These are phyloP conservation scores for Coremacera marginata DNA, from an alignment of 2,888 invertebrate species.

Conservation along the genomic window DNA sequence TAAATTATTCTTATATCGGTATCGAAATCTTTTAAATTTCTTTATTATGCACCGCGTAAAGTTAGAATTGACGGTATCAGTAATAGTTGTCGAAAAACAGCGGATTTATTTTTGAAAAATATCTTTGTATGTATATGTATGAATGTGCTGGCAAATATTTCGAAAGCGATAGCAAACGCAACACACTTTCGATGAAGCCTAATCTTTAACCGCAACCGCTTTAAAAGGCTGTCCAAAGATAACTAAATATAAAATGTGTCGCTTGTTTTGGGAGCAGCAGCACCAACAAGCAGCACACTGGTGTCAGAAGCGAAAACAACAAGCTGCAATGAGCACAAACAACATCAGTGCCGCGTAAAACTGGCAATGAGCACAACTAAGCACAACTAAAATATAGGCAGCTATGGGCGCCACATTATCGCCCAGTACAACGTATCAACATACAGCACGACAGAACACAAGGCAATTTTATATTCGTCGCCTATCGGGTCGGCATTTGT, in stretches of 20 bases:
- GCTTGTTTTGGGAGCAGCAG: constrained; percentile 25
- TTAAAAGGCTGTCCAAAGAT: constrained; percentile 64
- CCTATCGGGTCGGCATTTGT: constrained; percentile 23
- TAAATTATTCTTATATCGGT: too few species aligned
- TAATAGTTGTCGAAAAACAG: background rate
- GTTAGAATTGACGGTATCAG: background rate
- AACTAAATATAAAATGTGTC: constrained; percentile 57
- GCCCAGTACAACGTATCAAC: constrained; percentile 2
- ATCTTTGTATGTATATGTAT: background rate
- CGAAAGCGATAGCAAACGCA: constrained; percentile 5
- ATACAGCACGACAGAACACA: constrained; percentile 7
- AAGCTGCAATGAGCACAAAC: constrained; percentile 30
- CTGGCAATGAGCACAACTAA: constrained; percentile 8
- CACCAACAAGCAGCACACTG: constrained; percentile 4
- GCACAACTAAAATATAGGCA: constrained; percentile 15
- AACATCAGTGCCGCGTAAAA: background rate
- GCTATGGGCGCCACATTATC: constrained; percentile 33
- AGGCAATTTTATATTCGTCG: background rate
- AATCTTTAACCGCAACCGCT: constrained; percentile 57
- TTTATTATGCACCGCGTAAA: too few species aligned
- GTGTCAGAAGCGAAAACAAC: background rate
- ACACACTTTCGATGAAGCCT: constrained; percentile 12
- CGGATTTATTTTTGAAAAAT: constrained; percentile 14
- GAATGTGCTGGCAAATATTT: background rate
- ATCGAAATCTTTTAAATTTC: too few species aligned